Conservation (phyloP, 2,888 invertebrate genomes). For the Drosophila monieri region DNA sequence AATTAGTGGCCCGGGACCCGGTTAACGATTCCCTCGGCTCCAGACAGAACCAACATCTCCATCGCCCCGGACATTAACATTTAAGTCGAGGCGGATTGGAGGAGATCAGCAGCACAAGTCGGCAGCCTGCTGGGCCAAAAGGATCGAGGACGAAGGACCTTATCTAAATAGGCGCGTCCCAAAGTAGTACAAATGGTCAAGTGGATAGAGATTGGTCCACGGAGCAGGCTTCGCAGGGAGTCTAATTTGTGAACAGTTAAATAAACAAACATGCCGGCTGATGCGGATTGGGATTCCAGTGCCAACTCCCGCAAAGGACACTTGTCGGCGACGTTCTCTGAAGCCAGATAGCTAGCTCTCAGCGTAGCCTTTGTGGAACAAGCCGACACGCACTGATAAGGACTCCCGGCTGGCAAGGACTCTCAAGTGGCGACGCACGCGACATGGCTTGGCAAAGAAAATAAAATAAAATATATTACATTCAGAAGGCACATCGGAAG, state of each 20-base stretch:
- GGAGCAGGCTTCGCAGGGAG: conserved; percentile 31
- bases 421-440: conserved; percentile 39
- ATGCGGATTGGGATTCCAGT: conserved; percentile 24
- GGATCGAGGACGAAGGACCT: conserved; percentile 29
- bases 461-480: not conserved
- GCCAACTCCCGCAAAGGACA: conserved; percentile 39
- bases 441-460: conserved; percentile 15
- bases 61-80: conserved; percentile 64
- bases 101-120: conserved; percentile 35
- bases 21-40: conserved; percentile 53
- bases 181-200: conserved; percentile 77
- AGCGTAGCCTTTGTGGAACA: conserved; percentile 13
- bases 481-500: conserved; percentile 28
- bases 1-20: conserved; percentile 57
- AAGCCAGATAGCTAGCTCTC: conserved; percentile 11
- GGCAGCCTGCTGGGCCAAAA: conserved; percentile 51
- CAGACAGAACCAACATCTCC: conserved; percentile 66
- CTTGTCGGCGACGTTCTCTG: conserved; percentile 54
- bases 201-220: conserved; percentile 64
- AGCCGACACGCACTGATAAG: conserved; percentile 45
- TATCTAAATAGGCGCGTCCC: conserved; percentile 79
- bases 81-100: conserved; percentile 40
- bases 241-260: conserved; percentile 79
- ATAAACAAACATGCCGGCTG: conserved; percentile 71
- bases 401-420: conserved; percentile 3